Percentiles rank a stretch among this genome's conserved stretches.
These are phyloP conservation scores for Indri indri DNA, from an alignment of 2,113 vertebrate genomes.

Conservation along the genomic window DNA sequence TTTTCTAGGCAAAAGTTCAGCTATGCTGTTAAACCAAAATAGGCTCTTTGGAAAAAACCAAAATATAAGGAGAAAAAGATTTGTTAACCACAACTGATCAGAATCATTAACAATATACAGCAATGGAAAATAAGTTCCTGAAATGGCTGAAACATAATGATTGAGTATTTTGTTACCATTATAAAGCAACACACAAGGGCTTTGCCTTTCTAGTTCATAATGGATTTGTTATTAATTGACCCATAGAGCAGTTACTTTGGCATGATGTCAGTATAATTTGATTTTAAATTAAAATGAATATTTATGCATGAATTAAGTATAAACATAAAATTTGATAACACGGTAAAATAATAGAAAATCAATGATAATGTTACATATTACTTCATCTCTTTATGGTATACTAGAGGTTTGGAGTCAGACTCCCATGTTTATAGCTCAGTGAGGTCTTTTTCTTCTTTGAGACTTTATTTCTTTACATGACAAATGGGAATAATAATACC, in stretches of 20 bases:
- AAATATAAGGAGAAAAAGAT: conserved; percentile 14
- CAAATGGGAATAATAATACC: background rate
- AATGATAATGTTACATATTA: background rate
- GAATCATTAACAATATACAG: background rate
- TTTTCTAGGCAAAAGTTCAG: conserved; percentile 57
- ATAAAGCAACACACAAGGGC: background rate
- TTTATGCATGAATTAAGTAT: background rate
- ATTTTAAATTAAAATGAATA: conserved; percentile 55
- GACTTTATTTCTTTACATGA: background rate
- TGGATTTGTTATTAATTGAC: background rate
- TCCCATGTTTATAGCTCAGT: background rate
- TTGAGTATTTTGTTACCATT: background rate
- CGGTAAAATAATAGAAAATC: conserved; percentile 12
- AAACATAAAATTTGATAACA: conserved; percentile 37
- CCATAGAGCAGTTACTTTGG: conserved; percentile 12
- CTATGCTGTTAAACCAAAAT: conserved; percentile 35
- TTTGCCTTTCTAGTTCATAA: background rate
- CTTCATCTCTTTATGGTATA: background rate
- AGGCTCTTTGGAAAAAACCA: background rate
- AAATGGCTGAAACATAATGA: background rate
- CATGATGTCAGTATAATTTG: background rate
- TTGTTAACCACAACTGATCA: background rate
- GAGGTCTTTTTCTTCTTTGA: background rate
- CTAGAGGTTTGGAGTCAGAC: background rate
- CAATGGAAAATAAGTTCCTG: background rate